Base-by-base conservation (phyloP, 2,888 invertebrate species). In the Vandiemenella viatica region DNA sequence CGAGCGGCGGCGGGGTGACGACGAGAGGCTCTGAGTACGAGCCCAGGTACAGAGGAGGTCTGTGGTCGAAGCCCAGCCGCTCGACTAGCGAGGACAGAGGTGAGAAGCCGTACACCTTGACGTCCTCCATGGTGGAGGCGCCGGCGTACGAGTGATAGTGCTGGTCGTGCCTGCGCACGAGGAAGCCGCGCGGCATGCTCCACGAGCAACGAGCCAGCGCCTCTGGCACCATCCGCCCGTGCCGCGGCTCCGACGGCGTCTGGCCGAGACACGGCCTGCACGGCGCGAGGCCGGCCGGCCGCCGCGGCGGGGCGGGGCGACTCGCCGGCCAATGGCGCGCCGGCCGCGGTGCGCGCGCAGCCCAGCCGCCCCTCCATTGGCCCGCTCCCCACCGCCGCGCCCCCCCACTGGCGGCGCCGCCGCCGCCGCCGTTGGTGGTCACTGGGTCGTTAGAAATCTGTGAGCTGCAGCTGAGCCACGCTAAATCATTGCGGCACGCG, bases 1-100 rank as follows among this genome's bases (percentile, higher is more conserved):
- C 87, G 57, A 88, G 67, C 6, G 86, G 86, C 16, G 23, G 43
- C 21, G 41, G 17, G 37, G 26, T 37, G 16, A 6, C 6, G 45
- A 10, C 20, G n/a, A 18, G 16, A n/a, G 54, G 68, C 63, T 74
- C 52, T 4, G 50, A 48, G 47, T 51, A 53, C 32, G 32, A 3
- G 7, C 17, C 20, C 16, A 53, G 46, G 49, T 52, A 49, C 38
- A 47, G 23, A 13, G 48, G 51, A 17, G 26, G 49, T 13, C 38
- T 43, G 26, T 48, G 51, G 17, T 51, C 51, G 48, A 48, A 51
- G 1, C 45, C 51, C 1, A 48, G 48, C 19, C 50, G 41, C 38
- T 50, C 50, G 20, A 48, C 47, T 16, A 48, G 45, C 15, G 48
- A 37, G 45, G 48, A 48, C 6, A 48, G 41, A 5, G 37, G 45